Evolutionary conservation across 2,888 invertebrate genomes (phyloP), one percentile per base, ranked within the genome.

Genomic region (Tachina fera): DNA sequence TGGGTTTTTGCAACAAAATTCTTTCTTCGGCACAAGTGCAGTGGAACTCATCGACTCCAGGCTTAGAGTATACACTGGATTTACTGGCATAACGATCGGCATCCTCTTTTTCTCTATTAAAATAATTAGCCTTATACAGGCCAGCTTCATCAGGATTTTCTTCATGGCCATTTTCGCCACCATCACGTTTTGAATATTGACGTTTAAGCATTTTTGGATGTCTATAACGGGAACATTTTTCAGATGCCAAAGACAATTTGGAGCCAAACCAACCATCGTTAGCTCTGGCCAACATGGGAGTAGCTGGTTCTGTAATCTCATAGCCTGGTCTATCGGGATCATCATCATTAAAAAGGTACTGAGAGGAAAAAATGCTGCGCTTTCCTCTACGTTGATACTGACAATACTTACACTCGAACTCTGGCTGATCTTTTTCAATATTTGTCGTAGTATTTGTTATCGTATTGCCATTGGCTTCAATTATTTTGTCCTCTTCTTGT

Each of bases 291-390:
- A 96, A 94, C 95, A 96, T 96, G 0, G 96, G 95, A 9, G 95
- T 93, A 71, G 95, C 95, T 0, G 95, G 95, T 85, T 95, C 95
- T 4, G 89, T 95, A 56, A 96, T 95, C 92, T 96, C 96, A 89
- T 95, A 95, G 43, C 95, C 95, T 0, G 95, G 93, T 45, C 94
- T 94, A 9, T 94, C 92, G 13, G 94, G 94, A 87, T 96, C 95
- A 89, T 96, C 95, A 89, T 95, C 95, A 88, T 91, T 92, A 84
- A 91, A 92, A 1, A 91, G 88, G 31, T 91, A 92, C 65, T 92
- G 91, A 8, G 92, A 92, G 1, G 91, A 90, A 89, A 92, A 92
- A 9, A 92, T 87, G 51, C 90, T 88, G 0, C 90, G 91, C 74
- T 91, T 91, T 61, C 83, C 70, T 1, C 90, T 90, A 67, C 88